These are phyloP conservation scores for Psix sp. DNA, from an alignment of 1,140 invertebrate species.

Conservation along the genomic window DNA sequence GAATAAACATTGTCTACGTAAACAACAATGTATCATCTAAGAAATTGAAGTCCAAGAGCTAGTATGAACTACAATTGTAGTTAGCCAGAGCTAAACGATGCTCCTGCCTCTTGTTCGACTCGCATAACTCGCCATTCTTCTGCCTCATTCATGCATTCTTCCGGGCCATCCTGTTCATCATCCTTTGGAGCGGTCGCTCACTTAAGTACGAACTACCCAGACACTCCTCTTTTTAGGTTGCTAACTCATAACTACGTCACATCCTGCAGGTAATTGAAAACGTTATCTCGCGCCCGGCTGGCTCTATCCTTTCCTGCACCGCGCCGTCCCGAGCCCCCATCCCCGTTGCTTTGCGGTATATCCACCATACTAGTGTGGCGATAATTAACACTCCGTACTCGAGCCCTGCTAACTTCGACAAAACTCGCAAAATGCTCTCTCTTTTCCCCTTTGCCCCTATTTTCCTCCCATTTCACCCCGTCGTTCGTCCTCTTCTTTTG, in stretches of 20 bases:
- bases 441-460: conserved; percentile 18
- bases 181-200: conserved; percentile 64
- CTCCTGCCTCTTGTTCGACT: conserved; percentile 28
- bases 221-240: conserved; percentile 64
- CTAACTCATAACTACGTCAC: conserved; percentile 77
- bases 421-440: conserved; percentile 68
- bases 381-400: conserved; percentile 73
- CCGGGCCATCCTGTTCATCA: conserved; percentile 70
- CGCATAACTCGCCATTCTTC: conserved; percentile 39
- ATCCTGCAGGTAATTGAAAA: conserved; percentile 78
- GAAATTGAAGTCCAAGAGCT: no score
- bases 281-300: conserved; percentile 74
- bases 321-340: conserved; percentile 22
- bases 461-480: conserved; percentile 25
- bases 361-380: conserved; percentile 58
- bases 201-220: conserved; percentile 59
- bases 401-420: conserved; percentile 66
- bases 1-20: no score
- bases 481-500: conserved; percentile 11
- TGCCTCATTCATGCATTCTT: conserved; percentile 43
- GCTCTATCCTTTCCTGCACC: conserved; percentile 64
- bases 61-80: conserved; percentile 64
- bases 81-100: conserved; percentile 44
- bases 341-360: conserved; percentile 63
- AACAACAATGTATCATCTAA: no score